These are phyloP conservation scores for Vesta saturnalis DNA, from an alignment of 2,888 invertebrate genomes.

Conservation along the genomic window DNA sequence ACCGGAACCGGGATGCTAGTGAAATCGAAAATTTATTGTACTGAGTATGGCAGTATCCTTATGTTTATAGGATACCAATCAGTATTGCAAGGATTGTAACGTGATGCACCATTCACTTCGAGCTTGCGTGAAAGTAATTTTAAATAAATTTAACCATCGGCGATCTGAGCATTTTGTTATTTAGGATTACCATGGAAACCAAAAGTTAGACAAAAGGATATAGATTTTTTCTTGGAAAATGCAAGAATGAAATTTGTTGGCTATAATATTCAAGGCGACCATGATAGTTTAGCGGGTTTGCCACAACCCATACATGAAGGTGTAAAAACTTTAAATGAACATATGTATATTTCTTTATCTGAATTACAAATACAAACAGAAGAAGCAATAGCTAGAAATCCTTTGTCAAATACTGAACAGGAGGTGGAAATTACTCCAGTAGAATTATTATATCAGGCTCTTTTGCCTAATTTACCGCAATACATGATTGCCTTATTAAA, in stretches of 20 bases:
- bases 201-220: conserved; percentile 93
- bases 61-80: no score
- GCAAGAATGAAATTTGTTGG: conserved; percentile 96
- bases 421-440: conserved; percentile 83
- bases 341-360: conserved; percentile 92
- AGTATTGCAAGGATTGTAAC: no score
- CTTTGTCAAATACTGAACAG: conserved; percentile 84
- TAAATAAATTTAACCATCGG: no score
- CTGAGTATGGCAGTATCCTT: no score
- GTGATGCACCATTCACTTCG: no score
- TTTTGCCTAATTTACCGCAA: conserved; percentile 95
- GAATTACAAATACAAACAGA: conserved; percentile 93
- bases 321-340: conserved; percentile 86
- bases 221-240: conserved; percentile 91
- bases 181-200: conserved; percentile 92
- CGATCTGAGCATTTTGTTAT: no score
- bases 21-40: no score
- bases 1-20: no score
- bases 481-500: conserved; percentile 98
- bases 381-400: conserved; percentile 90
- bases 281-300: conserved; percentile 90
- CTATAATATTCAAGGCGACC: conserved; percentile 87
- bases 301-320: conserved; percentile 98
- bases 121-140: no score
- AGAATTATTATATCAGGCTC: conserved; percentile 92